These are phyloP conservation scores for Tinea trinotella DNA, from an alignment of 2,888 invertebrate species.

Conservation along the genomic window DNA sequence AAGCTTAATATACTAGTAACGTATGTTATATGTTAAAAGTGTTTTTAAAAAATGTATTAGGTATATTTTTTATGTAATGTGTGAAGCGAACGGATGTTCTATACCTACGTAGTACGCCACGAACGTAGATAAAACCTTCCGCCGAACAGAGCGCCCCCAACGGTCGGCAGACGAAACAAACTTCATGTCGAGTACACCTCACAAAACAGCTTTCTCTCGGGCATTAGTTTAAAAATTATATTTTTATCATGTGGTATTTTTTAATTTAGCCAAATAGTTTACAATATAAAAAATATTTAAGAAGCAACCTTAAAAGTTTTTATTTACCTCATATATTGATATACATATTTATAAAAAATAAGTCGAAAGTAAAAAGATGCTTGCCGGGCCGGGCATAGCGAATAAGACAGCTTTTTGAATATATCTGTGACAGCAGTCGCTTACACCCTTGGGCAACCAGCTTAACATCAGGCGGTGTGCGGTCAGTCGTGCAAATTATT, in stretches of 20 bases:
- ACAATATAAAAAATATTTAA: background rate
- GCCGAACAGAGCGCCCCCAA: conserved; percentile 61
- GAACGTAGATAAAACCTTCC: conserved; percentile 67
- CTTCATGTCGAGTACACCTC: conserved; percentile 63
- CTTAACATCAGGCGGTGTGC: background rate
- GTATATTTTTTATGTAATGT: conserved; percentile 10
- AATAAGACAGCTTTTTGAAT: too few relatives aligned
- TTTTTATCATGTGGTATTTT: too few relatives aligned
- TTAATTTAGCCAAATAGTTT: too few relatives aligned
- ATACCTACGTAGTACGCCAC: conserved; percentile 46
- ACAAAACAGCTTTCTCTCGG: conserved; percentile 39
- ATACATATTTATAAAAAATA: too few relatives aligned
- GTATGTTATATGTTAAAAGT: background rate
- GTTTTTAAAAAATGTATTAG: background rate
- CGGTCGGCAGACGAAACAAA: conserved; percentile 49
- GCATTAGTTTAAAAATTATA: too few relatives aligned
- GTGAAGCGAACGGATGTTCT: conserved; percentile 57
- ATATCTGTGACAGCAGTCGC: background rate
- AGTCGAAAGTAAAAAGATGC: too few relatives aligned
- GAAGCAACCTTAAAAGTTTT: background rate
- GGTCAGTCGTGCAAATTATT: background rate
- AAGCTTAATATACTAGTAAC: background rate
- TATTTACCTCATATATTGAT: background rate
- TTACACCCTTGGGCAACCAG: background rate
- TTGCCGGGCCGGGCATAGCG: too few relatives aligned